Evolutionary conservation across 2,797 vertebrate species (phyloP).

Genomic region (Pipistrellus kuhlii): DNA sequence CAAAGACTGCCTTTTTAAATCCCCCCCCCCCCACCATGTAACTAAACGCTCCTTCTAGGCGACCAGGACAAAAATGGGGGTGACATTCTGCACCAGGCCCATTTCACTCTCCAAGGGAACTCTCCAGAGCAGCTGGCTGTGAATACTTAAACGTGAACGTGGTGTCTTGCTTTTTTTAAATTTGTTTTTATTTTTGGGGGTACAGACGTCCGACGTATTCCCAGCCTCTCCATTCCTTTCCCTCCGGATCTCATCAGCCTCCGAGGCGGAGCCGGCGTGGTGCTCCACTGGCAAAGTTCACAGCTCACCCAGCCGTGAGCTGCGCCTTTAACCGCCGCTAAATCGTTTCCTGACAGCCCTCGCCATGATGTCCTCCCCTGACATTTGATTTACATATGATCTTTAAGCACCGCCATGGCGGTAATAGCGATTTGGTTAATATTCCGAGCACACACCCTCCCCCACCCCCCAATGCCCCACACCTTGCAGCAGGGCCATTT

Average conservation of each 20-base stretch:
- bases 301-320: slow-evolving; percentile 89
- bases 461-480: slow-evolving; percentile 87
- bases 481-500: slow-evolving; percentile 88
- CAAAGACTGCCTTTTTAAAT: too few species aligned
- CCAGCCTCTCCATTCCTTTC: not conserved
- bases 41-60: not conserved
- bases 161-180: too few species aligned
- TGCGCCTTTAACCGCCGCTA: slow-evolving; percentile 96
- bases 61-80: not conserved
- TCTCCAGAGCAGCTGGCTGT: slow-evolving; percentile 26
- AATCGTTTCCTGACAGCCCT: slow-evolving; percentile 97
- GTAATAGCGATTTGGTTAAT: slow-evolving; percentile 95
- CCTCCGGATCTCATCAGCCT: slow-evolving; percentile 14
- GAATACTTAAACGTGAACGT: not conserved
- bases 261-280: slow-evolving; percentile 36
- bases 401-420: slow-evolving; percentile 94
- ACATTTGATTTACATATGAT: slow-evolving; percentile 99
- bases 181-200: not conserved
- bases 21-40: too few species aligned
- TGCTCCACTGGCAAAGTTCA: slow-evolving; percentile 90
- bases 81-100: not conserved
- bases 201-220: not conserved
- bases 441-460: slow-evolving; percentile 92
- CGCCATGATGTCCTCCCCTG: slow-evolving; percentile 92
- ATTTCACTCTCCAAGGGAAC: not conserved